These are phyloP conservation scores for Sitta carolinensis DNA, from an alignment of 2,797 vertebrate genomes.

Conservation along the genomic window DNA sequence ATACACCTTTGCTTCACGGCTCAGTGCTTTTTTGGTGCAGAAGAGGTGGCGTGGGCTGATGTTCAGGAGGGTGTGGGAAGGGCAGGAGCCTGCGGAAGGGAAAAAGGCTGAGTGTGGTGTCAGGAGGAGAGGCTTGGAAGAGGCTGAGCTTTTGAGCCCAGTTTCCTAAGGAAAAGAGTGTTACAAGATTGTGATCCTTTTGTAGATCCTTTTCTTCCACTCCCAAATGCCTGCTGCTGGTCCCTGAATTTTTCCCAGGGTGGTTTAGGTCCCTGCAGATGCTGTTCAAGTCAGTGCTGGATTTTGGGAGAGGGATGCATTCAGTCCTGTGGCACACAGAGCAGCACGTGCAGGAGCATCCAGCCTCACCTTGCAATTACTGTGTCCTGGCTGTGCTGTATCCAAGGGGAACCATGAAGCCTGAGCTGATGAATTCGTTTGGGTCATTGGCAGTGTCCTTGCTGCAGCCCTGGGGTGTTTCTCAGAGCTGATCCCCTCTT, in stretches of 20 bases:
- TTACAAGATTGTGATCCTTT: rapidly evolving
- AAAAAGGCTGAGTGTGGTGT: background rate
- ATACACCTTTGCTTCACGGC: rapidly evolving
- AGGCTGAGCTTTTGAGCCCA: background rate
- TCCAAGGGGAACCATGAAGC: background rate
- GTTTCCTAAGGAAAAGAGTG: background rate
- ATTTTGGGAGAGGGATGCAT: background rate
- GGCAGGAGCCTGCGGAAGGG: background rate
- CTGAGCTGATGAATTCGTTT: rapidly evolving
- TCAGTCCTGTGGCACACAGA: rapidly evolving
- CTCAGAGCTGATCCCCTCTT: background rate
- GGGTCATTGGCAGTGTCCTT: background rate
- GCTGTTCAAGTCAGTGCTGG: background rate
- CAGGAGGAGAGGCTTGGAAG: background rate
- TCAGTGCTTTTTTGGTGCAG: background rate
- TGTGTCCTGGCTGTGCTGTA: rapidly evolving
- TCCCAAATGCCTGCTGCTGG: rapidly evolving
- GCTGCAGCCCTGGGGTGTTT: background rate
- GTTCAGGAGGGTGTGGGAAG: background rate
- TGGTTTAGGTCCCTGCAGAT: background rate
- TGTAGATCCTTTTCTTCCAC: background rate
- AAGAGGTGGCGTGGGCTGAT: background rate
- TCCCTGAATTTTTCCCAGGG: background rate
- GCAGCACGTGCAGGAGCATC: rapidly evolving
- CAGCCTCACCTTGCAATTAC: rapidly evolving